Conservation (phyloP, 2,797 vertebrate species). For the Novumbra hubbsi region DNA sequence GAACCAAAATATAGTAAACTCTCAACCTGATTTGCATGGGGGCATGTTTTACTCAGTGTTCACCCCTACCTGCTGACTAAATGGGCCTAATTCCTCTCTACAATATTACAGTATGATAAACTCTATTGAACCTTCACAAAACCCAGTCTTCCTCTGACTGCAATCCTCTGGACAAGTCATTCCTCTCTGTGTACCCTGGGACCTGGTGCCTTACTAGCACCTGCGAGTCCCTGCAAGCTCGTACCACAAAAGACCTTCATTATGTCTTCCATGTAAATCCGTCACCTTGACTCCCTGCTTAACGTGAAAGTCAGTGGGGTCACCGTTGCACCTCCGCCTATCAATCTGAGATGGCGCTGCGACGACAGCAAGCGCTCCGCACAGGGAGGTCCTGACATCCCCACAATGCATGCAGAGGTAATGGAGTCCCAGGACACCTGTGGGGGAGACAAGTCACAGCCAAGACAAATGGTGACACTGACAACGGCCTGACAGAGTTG, state of each 20-base stretch:
- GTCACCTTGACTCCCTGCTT: slow-evolving; percentile 35
- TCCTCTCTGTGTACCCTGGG: slow-evolving; percentile 8
- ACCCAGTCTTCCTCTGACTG: not conserved
- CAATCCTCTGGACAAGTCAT: slow-evolving; percentile 4
- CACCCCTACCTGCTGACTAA: too few relatives aligned
- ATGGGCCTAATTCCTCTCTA: too few relatives aligned
- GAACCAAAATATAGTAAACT: too few relatives aligned
- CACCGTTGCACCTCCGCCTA: slow-evolving; percentile 56
- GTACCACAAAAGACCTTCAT: slow-evolving; percentile 22
- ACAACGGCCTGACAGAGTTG: slow-evolving; percentile 47
- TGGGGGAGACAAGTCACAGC: slow-evolving; percentile 58
- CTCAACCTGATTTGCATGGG: too few relatives aligned
- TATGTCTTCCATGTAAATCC: slow-evolving; percentile 41
- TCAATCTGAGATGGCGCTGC: slow-evolving; percentile 55
- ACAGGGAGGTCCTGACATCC: slow-evolving; percentile 55
- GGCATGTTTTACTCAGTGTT: too few relatives aligned
- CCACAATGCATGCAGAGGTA: slow-evolving; percentile 56
- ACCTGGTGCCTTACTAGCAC: slow-evolving; percentile 15
- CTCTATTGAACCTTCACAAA: not conserved
- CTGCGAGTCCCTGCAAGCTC: slow-evolving; percentile 4
- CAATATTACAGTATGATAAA: not conserved
- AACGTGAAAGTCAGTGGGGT: slow-evolving; percentile 61
- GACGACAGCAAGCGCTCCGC: slow-evolving; percentile 18
- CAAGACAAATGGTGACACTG: slow-evolving; percentile 59
- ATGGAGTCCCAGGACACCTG: slow-evolving; percentile 60